phyloP scores from a whole-genome alignment of 2,888 invertebrate species.

The Agrochola lychnidis region DNA sequence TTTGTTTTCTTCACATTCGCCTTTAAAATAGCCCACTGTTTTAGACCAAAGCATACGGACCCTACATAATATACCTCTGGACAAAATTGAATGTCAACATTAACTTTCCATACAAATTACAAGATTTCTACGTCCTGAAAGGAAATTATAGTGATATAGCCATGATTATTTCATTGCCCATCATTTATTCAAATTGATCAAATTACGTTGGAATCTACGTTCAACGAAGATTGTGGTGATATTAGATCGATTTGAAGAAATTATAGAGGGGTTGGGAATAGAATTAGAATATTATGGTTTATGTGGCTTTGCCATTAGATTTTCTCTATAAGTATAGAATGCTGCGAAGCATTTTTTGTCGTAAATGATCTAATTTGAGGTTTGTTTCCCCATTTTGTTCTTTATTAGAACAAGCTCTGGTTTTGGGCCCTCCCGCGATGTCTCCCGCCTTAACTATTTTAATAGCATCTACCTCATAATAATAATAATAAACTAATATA shows the following conservation, averaged over 20 bases:
- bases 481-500: constrained; percentile 40
- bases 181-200: constrained; percentile 81
- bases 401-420: constrained; percentile 16
- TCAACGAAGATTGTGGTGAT: constrained; percentile 56
- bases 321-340: constrained; percentile 1
- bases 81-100: constrained; percentile 22
- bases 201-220: constrained; percentile 76
- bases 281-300: constrained; percentile 58
- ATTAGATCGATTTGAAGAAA: constrained; percentile 60
- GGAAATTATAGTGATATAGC: constrained; percentile 75
- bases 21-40: neutral
- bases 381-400: constrained; percentile 35
- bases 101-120: constrained; percentile 61
- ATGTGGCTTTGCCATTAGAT: constrained; percentile 23
- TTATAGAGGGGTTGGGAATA: constrained; percentile 57
- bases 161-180: constrained; percentile 72
- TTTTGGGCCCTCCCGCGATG: constrained; percentile 53
- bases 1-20: neutral
- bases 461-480: constrained; percentile 45
- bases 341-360: constrained; percentile 26
- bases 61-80: neutral
- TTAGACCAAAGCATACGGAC: too few species aligned
- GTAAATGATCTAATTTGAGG: constrained; percentile 46
- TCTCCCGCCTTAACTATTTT: constrained; percentile 49
- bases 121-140: constrained; percentile 64